Base-by-base conservation (phyloP, 1,140 invertebrate species). In the Bombus polaris region DNA sequence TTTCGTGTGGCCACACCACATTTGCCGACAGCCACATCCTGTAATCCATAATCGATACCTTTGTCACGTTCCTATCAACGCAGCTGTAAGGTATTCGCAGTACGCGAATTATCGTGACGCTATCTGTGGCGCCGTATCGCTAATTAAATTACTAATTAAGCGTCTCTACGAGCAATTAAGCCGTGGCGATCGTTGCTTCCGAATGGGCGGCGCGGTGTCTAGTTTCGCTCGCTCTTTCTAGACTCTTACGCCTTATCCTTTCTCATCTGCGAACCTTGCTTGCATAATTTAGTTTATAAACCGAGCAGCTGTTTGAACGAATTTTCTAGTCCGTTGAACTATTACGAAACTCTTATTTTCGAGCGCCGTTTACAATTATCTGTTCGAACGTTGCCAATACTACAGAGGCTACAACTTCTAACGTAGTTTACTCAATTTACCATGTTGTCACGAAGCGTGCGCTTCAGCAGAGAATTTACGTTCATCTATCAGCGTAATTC, bases 91-190 rank as follows among this genome's bases (percentile, higher is more conserved):
- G 6, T 39, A 39, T n/a, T 39, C 10, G 22, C 32, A n/a, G 73
- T 13, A 6, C 22, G 47, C 22, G 32, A 28, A 25, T 35, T 39
- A 59, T 59, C 74, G 47, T 0, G 13, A 18, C 79, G 13, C 9
- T n/a, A 28, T 15, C n/a, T 32, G n/a, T 1, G 37, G 15, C 32
- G 5, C 9, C n/a, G 53, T 28, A 28, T 44, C 42, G 71, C 81
- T 73, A 81, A 81, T 81, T 62, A 47, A 81, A 81, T 81, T 57
- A 42, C 37, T 42, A 71, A 81, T 81, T 81, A 71, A 71, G 35
- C 79, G 66, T 22, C 28, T 25, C 37, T 4, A 18, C 10, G 32
- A 37, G 71, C 73, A 74, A 82, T 82, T 74, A 74, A 82, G 44
- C 44, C 53, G 32, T 25, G 68, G 4, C n/a, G 28, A 39, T 81